These are phyloP conservation scores for Stichodactyla mertensii DNA, from an alignment of 64 coral and sea anemone species.

Conservation along the genomic window DNA sequence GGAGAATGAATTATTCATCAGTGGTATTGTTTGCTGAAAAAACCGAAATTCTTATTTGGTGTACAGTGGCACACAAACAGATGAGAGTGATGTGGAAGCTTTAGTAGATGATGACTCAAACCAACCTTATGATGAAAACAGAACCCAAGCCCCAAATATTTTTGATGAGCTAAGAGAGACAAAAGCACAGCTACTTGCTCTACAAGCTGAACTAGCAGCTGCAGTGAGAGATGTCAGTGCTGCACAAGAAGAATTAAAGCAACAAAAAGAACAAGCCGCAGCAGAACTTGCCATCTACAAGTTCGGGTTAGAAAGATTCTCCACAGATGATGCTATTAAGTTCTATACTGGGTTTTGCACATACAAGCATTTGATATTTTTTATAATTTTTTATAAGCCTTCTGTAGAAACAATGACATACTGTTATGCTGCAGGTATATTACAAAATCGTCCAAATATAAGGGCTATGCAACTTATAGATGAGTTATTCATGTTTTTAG, in stretches of 20 bases:
- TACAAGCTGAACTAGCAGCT: conserved; percentile 28
- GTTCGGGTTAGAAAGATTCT: conserved; percentile 35
- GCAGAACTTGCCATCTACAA: conserved; percentile 43
- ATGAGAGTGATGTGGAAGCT: no score
- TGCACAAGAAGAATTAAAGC: conserved; percentile 27
- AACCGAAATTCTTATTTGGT: no score
- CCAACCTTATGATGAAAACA: no score
- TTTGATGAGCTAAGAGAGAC: conserved; percentile 29
- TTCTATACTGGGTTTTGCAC: conserved; percentile 1
- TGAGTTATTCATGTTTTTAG: conserved; percentile 5
- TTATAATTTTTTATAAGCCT: background rate
- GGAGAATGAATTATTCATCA: no score
- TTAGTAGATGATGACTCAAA: no score
- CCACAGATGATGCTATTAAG: conserved; percentile 2
- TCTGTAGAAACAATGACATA: conserved; percentile 7
- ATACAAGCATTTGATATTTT: conserved; percentile 28
- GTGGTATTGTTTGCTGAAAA: no score
- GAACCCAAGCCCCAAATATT: background rate
- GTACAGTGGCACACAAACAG: no score
- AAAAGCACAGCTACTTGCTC: conserved; percentile 36
- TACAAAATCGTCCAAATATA: conserved; percentile 18
- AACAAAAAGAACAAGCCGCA: conserved; percentile 23
- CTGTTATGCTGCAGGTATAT: conserved; percentile 21
- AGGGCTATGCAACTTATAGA: conserved; percentile 12
- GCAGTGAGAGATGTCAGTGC: conserved; percentile 20